These are phyloP conservation scores for Pogonophryne albipinna DNA, from an alignment of 2,797 vertebrate species.

Conservation along the genomic window DNA sequence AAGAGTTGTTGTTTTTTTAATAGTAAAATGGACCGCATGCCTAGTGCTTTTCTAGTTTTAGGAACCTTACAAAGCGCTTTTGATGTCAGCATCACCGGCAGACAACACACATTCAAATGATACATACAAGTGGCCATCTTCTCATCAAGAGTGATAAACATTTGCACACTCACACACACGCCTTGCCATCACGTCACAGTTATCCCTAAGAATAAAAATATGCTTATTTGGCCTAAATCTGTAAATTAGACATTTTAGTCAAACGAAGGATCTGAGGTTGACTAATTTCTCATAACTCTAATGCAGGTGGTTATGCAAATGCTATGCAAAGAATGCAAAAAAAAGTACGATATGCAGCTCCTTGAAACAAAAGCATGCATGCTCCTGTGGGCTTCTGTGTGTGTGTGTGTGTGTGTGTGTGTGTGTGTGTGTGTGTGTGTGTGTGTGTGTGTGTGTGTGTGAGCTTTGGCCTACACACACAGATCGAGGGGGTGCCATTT, in stretches of 20 bases:
- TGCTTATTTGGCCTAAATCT: not conserved
- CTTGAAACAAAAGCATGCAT: constrained; percentile 8
- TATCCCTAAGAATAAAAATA: not conserved
- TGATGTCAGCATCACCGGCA: too few species aligned
- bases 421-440: not conserved
- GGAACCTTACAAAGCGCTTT: too few species aligned
- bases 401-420: constrained; percentile 2
- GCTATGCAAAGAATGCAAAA: too few species aligned
- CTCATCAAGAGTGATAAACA: too few species aligned
- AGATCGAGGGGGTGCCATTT: constrained; percentile 58
- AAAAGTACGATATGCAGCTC: not conserved
- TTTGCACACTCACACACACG: too few species aligned
- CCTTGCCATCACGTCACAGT: not conserved
- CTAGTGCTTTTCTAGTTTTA: too few species aligned
- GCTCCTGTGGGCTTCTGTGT: not conserved
- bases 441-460: constrained; percentile 13
- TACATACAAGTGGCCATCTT: too few species aligned
- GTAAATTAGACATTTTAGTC: not conserved
- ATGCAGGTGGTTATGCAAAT: not conserved
- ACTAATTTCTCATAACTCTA: too few species aligned
- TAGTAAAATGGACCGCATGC: too few species aligned
- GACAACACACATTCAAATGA: too few species aligned
- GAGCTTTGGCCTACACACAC: constrained; percentile 51
- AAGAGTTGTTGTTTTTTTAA: too few species aligned
- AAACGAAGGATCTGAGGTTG: not conserved